Conservation (phyloP, 2,113 vertebrate species). For the Chelonoidis abingdonii region DNA sequence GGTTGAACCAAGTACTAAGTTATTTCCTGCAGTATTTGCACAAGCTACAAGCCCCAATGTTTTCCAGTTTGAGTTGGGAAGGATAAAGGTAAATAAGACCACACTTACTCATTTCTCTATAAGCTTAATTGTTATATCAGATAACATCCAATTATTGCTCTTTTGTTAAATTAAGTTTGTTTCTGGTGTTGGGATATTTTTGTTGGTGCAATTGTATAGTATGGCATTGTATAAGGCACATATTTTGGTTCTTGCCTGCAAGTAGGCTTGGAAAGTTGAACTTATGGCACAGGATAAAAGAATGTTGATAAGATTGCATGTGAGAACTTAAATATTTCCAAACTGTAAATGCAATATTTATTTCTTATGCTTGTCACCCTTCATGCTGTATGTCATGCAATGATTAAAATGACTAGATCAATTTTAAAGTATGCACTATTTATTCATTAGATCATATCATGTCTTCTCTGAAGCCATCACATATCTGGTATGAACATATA, state of each 20-base stretch:
- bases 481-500: background rate
- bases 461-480: background rate
- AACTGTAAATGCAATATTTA: background rate
- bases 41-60: slow-evolving; percentile 95
- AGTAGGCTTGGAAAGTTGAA: background rate
- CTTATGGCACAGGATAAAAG: background rate
- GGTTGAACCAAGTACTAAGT: slow-evolving; percentile 97
- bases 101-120: background rate
- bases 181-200: background rate
- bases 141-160: background rate
- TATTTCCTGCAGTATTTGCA: slow-evolving; percentile 97
- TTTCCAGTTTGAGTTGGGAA: slow-evolving; percentile 96
- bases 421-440: background rate
- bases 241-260: background rate
- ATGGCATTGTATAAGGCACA: background rate
- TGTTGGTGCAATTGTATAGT: background rate
- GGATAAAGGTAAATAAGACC: slow-evolving; percentile 88
- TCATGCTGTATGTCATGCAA: background rate
- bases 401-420: background rate
- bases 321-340: background rate
- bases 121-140: background rate
- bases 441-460: background rate
- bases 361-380: background rate
- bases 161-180: background rate
- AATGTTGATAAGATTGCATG: background rate